Evolutionary conservation across 2,113 vertebrate genomes (phyloP).

Genomic region (Eptesicus fuscus): DNA sequence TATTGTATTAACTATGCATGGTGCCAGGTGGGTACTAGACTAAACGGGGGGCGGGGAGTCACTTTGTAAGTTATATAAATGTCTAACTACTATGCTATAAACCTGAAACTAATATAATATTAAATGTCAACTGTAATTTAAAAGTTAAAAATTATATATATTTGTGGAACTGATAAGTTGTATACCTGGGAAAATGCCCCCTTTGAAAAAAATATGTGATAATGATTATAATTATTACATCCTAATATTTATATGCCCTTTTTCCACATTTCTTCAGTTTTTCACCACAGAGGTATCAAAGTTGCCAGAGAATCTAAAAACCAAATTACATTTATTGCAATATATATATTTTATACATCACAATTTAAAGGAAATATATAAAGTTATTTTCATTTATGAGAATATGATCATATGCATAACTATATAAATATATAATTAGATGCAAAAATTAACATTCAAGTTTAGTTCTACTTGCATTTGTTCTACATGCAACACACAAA

Average conservation of each 20-base stretch:
- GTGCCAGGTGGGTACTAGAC: background rate
- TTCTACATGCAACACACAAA: background rate
- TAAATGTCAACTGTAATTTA: background rate
- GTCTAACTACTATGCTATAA: background rate
- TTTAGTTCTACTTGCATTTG: background rate
- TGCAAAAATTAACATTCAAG: background rate
- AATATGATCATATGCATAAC: background rate
- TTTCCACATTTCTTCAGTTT: background rate
- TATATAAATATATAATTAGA: conserved; percentile 10
- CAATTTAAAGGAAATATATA: background rate
- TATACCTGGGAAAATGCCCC: background rate
- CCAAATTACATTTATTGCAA: background rate
- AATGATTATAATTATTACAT: background rate
- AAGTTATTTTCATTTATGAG: background rate
- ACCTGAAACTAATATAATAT: background rate
- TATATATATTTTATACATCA: background rate
- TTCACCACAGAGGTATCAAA: background rate
- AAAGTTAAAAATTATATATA: background rate
- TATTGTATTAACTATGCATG: background rate
- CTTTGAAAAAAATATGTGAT: background rate
- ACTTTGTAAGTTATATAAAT: background rate
- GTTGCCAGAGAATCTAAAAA: background rate
- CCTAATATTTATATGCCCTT: background rate
- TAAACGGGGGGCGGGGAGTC: background rate
- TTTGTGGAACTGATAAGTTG: background rate